Evolutionary conservation across 1,140 invertebrate species (phyloP).

Genomic region (Gonioctena quinquepunctata): DNA sequence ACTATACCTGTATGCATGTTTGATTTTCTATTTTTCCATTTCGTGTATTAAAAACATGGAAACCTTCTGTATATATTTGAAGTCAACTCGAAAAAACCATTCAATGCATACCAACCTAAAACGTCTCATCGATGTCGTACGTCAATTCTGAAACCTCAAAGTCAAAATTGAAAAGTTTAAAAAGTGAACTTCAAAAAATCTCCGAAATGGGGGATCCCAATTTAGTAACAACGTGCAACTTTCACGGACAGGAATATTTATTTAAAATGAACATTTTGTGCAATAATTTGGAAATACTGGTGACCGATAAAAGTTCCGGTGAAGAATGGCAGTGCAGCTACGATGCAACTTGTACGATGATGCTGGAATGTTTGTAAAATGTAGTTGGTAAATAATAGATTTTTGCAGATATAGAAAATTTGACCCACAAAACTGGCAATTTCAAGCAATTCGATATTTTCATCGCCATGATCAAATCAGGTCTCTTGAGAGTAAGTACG

Average conservation of each 20-base stretch:
- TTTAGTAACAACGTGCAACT: conserved; percentile 56
- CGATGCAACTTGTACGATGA: conserved; percentile 56
- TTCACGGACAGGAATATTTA: conserved; percentile 57
- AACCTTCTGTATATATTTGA: too few species aligned
- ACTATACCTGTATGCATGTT: too few species aligned
- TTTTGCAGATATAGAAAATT: conserved; percentile 59
- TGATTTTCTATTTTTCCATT: too few species aligned
- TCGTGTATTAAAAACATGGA: too few species aligned
- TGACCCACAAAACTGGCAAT: conserved; percentile 61
- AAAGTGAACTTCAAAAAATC: conserved; percentile 12
- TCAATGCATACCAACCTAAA: neutral
- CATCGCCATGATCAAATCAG: conserved; percentile 59
- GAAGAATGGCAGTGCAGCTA: conserved; percentile 62
- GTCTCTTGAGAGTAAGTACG: conserved; percentile 57
- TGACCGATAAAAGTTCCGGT: conserved; percentile 59
- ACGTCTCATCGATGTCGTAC: neutral
- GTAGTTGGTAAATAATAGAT: neutral
- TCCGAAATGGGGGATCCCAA: conserved; percentile 47
- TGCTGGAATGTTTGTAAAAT: neutral
- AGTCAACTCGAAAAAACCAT: too few species aligned
- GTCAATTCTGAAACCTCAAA: neutral
- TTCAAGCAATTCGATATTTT: conserved; percentile 61
- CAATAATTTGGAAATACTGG: conserved; percentile 53
- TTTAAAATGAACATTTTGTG: conserved; percentile 55
- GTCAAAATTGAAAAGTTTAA: conserved; percentile 13